These are phyloP conservation scores for Tenthredo amoena DNA, from an alignment of 2,888 invertebrate species.

Conservation along the genomic window DNA sequence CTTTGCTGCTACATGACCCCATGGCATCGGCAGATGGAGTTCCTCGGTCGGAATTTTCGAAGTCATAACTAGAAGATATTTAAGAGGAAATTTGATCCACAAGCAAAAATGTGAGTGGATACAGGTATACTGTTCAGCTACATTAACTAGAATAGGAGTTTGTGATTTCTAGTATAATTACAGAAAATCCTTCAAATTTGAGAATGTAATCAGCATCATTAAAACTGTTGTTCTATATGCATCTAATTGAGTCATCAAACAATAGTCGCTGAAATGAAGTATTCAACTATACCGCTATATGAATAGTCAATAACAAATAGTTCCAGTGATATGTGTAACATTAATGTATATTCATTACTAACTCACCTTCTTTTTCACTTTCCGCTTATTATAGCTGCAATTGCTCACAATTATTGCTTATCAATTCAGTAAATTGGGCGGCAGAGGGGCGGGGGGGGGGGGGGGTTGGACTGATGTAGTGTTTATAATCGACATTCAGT, in stretches of 20 bases:
- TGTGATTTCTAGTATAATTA: neutral
- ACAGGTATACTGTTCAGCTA: neutral
- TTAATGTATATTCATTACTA: neutral
- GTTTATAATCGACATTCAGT: too few species aligned
- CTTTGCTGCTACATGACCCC: conserved; percentile 81
- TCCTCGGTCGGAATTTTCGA: conserved; percentile 71
- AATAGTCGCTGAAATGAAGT: neutral
- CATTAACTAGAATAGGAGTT: neutral
- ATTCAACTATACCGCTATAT: too few species aligned
- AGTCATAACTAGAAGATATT: neutral
- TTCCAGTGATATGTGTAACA: neutral
- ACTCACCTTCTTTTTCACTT: neutral
- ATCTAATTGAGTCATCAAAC: neutral
- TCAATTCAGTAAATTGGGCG: too few species aligned
- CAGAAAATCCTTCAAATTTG: neutral
- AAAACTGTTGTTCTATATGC: neutral
- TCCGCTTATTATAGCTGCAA: neutral
- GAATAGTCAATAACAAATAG: too few species aligned
- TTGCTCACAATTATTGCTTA: neutral
- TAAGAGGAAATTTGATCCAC: neutral
- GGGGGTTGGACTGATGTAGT: too few species aligned
- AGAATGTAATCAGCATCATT: neutral
- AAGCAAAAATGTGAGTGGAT: neutral
- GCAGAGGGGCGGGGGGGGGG: too few species aligned
- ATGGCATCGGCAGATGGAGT: conserved; percentile 79